phyloP scores from a whole-genome alignment of 2,113 vertebrate genomes.

The rat (Rattus norvegicus) region DNA sequence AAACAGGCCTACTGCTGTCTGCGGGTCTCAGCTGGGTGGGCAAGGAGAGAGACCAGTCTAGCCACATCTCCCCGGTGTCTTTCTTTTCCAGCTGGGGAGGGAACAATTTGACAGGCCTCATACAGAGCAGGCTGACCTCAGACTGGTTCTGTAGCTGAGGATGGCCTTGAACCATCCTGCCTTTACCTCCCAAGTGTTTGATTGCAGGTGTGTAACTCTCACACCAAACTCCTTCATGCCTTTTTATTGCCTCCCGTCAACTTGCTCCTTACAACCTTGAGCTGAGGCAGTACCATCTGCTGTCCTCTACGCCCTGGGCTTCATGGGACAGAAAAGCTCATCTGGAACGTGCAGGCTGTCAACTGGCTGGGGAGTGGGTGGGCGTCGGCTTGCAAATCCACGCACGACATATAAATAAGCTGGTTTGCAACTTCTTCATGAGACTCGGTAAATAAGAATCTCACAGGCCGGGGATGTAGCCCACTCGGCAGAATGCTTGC shows the following conservation, averaged over 20 bases:
- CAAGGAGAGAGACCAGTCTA: background rate
- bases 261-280: background rate
- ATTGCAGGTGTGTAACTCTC: background rate
- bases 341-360: background rate
- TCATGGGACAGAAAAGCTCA: background rate
- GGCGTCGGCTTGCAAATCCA: background rate
- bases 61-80: background rate
- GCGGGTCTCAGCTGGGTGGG: accelerated
- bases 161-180: background rate
- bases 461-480: background rate
- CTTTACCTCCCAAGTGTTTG: background rate
- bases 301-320: background rate
- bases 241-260: background rate
- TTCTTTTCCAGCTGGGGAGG: background rate
- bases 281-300: background rate
- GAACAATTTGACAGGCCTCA: background rate
- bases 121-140: background rate
- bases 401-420: background rate
- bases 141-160: background rate
- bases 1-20: background rate
- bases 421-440: background rate
- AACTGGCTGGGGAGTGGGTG: background rate
- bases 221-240: background rate
- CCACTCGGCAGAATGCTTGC: no score
- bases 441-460: conserved; percentile 4